Percentiles rank a stretch among this genome's conserved stretches.
These are phyloP conservation scores for Amblyraja radiata DNA, from an alignment of 2,797 vertebrate genomes.

Conservation along the genomic window DNA sequence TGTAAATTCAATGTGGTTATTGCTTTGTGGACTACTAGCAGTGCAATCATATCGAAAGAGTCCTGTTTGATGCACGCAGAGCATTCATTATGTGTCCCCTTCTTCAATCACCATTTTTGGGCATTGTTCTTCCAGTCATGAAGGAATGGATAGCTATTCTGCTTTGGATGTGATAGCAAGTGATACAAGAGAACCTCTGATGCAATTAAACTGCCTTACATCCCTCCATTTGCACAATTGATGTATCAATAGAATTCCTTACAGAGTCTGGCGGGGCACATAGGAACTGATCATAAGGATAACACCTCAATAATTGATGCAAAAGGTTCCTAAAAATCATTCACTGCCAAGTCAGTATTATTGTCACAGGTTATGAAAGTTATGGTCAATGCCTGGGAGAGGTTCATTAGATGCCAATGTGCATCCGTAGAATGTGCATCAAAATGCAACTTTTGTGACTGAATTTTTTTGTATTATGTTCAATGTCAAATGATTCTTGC, in stretches of 20 bases:
- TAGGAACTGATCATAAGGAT: neutral
- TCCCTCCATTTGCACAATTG: neutral
- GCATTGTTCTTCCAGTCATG: neutral
- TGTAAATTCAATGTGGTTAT: neutral
- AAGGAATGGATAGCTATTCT: neutral
- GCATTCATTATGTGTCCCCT: neutral
- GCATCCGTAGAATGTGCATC: neutral
- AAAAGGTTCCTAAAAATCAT: neutral
- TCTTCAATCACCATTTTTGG: neutral
- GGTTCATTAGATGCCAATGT: neutral
- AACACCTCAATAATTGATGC: neutral
- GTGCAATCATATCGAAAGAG: neutral
- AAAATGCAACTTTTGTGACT: neutral
- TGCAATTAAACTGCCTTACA: neutral
- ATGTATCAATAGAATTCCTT: neutral
- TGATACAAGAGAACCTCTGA: neutral
- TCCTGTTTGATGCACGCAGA: neutral
- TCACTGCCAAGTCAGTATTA: neutral
- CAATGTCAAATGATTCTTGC: neutral
- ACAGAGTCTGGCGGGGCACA: too few relatives aligned
- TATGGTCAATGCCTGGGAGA: neutral
- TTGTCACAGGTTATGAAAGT: neutral
- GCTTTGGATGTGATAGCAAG: neutral
- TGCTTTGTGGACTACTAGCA: neutral
- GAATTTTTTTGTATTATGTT: neutral